Conservation (phyloP, 2,888 invertebrate species). For the Blera fallax region DNA sequence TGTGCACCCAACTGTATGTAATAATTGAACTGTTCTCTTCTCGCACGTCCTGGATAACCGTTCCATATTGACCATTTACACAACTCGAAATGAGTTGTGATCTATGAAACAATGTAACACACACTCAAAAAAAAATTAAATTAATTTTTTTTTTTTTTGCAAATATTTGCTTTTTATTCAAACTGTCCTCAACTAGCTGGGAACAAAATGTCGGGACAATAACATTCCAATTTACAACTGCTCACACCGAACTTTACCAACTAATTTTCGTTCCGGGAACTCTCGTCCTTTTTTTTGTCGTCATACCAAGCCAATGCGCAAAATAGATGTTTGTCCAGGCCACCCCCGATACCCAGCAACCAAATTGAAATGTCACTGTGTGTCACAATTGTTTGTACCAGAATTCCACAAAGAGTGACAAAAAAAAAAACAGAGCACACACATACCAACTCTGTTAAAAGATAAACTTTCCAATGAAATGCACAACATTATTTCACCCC, state of each 20-base stretch:
- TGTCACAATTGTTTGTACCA: constrained; percentile 56
- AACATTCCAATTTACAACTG: constrained; percentile 67
- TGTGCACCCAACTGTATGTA: too few relatives aligned
- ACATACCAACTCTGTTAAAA: constrained; percentile 62
- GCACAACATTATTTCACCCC: constrained; percentile 67
- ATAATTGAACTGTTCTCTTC: too few relatives aligned
- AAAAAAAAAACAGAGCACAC: constrained; percentile 5
- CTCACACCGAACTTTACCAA: constrained; percentile 47
- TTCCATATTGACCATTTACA: too few relatives aligned
- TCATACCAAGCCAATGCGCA: not conserved
- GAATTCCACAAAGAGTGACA: constrained; percentile 24
- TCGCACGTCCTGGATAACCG: too few relatives aligned
- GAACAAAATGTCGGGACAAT: constrained; percentile 31
- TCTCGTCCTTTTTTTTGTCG: constrained; percentile 4
- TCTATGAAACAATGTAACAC: too few relatives aligned
- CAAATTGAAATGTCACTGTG: constrained; percentile 70
- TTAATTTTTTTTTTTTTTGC: not conserved
- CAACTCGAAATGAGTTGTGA: too few relatives aligned
- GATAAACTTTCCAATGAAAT: constrained; percentile 71
- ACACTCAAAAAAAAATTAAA: too few relatives aligned
- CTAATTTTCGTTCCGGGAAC: constrained; percentile 61
- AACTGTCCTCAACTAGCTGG: constrained; percentile 16
- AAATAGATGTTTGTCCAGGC: constrained; percentile 40
- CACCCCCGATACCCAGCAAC: constrained; percentile 6
- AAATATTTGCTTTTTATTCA: constrained; percentile 14